phyloP scores from a whole-genome alignment of 2,888 invertebrate genomes.

The Nomada ruficornis region DNA sequence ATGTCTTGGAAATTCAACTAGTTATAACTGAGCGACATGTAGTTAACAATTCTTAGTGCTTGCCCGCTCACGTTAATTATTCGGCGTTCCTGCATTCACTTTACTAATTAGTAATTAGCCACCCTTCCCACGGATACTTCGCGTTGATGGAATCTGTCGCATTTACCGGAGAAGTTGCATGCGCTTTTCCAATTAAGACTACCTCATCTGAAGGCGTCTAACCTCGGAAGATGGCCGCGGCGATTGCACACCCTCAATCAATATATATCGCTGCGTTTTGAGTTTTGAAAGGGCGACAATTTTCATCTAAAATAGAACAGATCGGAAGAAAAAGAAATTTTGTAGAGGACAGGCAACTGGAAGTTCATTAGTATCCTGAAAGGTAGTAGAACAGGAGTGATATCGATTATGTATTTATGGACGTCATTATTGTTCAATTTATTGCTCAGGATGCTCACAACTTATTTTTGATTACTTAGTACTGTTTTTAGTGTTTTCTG shows the following conservation, averaged over 20 bases:
- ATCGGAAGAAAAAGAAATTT: slow-evolving; percentile 19
- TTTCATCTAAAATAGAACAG: background rate
- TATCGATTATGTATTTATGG: slow-evolving; percentile 5
- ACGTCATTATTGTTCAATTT: background rate
- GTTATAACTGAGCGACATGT: slow-evolving; percentile 20
- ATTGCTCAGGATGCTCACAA: background rate
- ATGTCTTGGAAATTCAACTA: slow-evolving; percentile 30
- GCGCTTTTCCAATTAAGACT: slow-evolving; percentile 49
- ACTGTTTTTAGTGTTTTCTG: background rate
- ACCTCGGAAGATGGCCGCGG: slow-evolving; percentile 12
- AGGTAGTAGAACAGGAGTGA: background rate
- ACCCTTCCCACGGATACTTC: slow-evolving; percentile 44
- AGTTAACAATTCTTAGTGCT: slow-evolving; percentile 33
- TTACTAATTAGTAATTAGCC: slow-evolving; percentile 59
- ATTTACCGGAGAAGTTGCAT: slow-evolving; percentile 27
- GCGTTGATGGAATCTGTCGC: slow-evolving; percentile 47
- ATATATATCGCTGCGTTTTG: background rate
- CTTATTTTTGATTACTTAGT: background rate
- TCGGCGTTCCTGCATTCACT: slow-evolving; percentile 41
- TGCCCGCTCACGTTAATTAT: slow-evolving; percentile 45
- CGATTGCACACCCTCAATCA: slow-evolving; percentile 9
- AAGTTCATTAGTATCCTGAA: background rate
- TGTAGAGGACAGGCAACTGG: background rate
- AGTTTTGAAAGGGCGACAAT: background rate
- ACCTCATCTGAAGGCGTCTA: slow-evolving; percentile 19